Evolutionary conservation across 2,888 invertebrate genomes (phyloP), one percentile per base, ranked within the genome.

Genomic region (Strigamia crassipes): DNA sequence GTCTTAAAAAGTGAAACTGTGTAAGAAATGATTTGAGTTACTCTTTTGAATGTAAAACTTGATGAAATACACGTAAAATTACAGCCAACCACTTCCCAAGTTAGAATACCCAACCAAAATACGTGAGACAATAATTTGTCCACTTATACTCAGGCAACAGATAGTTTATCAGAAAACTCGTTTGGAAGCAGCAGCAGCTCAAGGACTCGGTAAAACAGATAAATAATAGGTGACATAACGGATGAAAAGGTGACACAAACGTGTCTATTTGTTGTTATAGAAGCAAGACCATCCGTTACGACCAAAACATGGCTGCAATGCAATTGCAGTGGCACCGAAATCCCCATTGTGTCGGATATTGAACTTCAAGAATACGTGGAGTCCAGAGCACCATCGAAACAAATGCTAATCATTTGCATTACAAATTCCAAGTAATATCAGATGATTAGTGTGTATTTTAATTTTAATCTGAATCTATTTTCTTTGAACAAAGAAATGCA

Each of bases 341-440:
- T 38, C 15, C 81, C 81, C 5, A 12, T 61, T 9, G 3, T 81
- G 15, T 42, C 66, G 4, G 81, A 81, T 21, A 13, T 81, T 3
- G 81, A 81, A 41, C 66, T 21, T 18, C 21, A 81, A 10, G 81
- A 81, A 81, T 81, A 56, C 18, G 27, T 81, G 4, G 46, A 80
- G 27, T 34, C 34, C 0, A 4, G 56, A 56, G 41, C 61, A 13
- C 38, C 56, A 18, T 31, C 66, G 10, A 46, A 56, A 18, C 81
- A 81, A 66, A 31, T 81, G 21, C 31, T 81, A 1, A 34, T 81
- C 61, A 66, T 81, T 41, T 81, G 81, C 61, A 61, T 81, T 10
- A 38, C 34, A 21, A 56, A 51, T 34, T 61, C 61, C 15, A 66
- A 38, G 81, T 81, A 80, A 51, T 51, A 51, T 51, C 10, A 34